phyloP scores from a whole-genome alignment of 2,113 vertebrate genomes.

The Machaerirhynchus nigripectus region DNA sequence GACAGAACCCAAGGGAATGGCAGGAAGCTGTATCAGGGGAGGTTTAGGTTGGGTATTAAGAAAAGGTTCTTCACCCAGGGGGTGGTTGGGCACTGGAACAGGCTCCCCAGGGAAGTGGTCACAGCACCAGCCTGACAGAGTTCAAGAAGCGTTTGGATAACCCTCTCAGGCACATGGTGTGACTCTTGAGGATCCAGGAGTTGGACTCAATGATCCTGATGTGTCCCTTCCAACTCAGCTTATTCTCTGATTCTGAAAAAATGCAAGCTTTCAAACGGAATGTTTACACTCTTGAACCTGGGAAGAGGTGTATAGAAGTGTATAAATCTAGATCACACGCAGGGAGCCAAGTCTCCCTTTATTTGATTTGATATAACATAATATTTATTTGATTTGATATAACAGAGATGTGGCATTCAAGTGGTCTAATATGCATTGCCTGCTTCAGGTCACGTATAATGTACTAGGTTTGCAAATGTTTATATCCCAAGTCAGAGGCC shows the following conservation, averaged over 20 bases:
- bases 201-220: background rate
- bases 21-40: background rate
- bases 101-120: background rate
- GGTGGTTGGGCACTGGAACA: background rate
- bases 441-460: background rate
- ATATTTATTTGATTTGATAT: background rate
- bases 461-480: background rate
- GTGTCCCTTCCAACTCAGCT: background rate
- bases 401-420: background rate
- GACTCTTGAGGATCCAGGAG: background rate
- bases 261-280: background rate
- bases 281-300: background rate
- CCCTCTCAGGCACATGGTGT: fast-evolving
- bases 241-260: background rate
- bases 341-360: background rate
- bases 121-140: background rate
- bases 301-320: background rate
- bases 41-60: background rate
- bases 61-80: background rate
- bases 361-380: background rate
- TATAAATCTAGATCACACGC: background rate
- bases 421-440: background rate
- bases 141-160: background rate
- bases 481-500: background rate
- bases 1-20: background rate